Conservation (phyloP, 92 coral and sea anemone genomes). For the Zoanthus sociatus region DNA sequence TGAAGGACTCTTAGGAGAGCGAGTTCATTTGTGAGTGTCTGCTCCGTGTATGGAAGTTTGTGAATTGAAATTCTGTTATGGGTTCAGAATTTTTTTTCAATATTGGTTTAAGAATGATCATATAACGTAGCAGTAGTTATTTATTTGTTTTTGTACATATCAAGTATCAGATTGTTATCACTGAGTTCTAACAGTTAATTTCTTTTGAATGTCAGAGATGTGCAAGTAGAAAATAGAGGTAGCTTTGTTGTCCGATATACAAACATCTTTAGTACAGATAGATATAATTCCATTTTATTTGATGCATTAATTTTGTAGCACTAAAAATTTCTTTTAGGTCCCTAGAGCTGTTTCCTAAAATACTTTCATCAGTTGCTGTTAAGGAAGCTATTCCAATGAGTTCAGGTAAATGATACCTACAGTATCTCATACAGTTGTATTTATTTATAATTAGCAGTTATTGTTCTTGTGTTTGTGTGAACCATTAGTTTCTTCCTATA, state of each 20-base stretch:
- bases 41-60: too few relatives aligned
- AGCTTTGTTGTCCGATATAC: background rate
- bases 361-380: slow-evolving; percentile 88
- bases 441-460: too few relatives aligned
- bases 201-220: too few relatives aligned
- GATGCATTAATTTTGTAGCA: background rate
- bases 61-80: too few relatives aligned
- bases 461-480: background rate
- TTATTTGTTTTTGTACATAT: too few relatives aligned
- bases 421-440: background rate
- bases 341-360: slow-evolving; percentile 88
- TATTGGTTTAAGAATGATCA: too few relatives aligned
- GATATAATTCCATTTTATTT: background rate
- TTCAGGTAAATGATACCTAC: slow-evolving; percentile 64
- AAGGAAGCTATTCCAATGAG: slow-evolving; percentile 88
- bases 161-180: too few relatives aligned
- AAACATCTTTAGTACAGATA: background rate
- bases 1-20: too few relatives aligned
- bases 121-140: too few relatives aligned
- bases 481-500: background rate
- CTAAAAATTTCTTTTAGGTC: slow-evolving; percentile 56
- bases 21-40: too few relatives aligned
- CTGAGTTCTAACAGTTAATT: too few relatives aligned
- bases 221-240: background rate
- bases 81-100: too few relatives aligned